Evolutionary conservation across 2,113 vertebrate genomes (phyloP).

Genomic region (Anarhynchus alexandrinus): DNA sequence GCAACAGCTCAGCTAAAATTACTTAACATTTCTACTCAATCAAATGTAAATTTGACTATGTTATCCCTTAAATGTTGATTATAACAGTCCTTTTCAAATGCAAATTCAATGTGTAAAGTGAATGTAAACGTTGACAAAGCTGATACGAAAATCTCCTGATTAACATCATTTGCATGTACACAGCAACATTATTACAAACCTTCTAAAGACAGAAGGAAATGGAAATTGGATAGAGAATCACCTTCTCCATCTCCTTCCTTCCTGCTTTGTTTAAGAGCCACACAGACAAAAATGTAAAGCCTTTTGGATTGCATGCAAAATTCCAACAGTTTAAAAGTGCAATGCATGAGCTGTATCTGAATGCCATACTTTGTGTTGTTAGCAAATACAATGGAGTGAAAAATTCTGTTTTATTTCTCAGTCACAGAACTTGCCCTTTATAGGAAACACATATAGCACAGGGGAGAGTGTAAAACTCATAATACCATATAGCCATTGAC

Average conservation of each 20-base stretch:
- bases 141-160: constrained; percentile 72
- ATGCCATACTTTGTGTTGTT: neutral
- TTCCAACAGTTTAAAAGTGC: neutral
- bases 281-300: neutral
- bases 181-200: constrained; percentile 41
- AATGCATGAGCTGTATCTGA: neutral
- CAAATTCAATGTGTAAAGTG: constrained; percentile 76
- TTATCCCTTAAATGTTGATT: constrained; percentile 81
- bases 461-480: neutral
- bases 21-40: constrained; percentile 76
- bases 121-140: constrained; percentile 80
- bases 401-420: neutral
- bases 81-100: constrained; percentile 77
- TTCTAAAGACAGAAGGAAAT: constrained; percentile 32
- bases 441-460: neutral
- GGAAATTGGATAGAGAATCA: constrained; percentile 31
- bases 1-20: constrained; percentile 76
- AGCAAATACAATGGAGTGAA: neutral
- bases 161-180: constrained; percentile 67
- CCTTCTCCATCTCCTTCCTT: constrained; percentile 20
- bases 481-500: neutral
- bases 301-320: neutral
- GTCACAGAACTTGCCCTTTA: neutral
- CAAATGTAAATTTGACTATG: constrained; percentile 79
- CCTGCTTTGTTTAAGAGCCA: neutral